Conservation (phyloP, 2,888 invertebrate genomes). For the Tenthredo mesomela region DNA sequence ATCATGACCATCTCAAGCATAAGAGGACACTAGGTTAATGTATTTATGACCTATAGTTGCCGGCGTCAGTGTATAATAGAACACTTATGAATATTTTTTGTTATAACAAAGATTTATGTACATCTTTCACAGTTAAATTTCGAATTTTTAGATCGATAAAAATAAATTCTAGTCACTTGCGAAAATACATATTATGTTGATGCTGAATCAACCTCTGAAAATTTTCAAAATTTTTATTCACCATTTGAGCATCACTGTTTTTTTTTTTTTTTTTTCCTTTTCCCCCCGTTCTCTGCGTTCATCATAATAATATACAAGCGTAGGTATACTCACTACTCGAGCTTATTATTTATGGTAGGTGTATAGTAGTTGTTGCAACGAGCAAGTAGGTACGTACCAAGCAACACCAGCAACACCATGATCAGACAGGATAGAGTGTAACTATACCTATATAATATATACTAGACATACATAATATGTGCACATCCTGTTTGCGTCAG, state of each 20-base stretch:
- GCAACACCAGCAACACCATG: background rate
- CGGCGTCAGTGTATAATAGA: background rate
- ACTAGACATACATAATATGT: conserved; percentile 41
- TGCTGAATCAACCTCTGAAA: too few species aligned
- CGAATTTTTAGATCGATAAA: too few species aligned
- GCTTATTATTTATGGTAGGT: conserved; percentile 42
- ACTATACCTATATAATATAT: conserved; percentile 7
- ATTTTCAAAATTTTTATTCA: background rate
- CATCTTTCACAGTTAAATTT: background rate
- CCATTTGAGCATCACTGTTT: conserved; percentile 20
- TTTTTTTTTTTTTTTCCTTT: background rate
- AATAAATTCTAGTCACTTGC: too few species aligned
- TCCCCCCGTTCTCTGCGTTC: background rate
- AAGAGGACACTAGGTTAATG: conserved; percentile 24
- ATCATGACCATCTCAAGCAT: background rate
- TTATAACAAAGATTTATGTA: background rate
- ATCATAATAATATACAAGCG: background rate
- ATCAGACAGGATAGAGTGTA: conserved; percentile 5
- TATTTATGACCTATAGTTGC: conserved; percentile 13
- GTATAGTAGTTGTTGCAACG: background rate
- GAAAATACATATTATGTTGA: too few species aligned
- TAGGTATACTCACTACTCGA: background rate
- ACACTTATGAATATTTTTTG: background rate
- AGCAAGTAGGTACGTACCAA: conserved; percentile 9
- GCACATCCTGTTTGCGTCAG: conserved; percentile 47